Percentiles rank a stretch among this genome's conserved stretches.
These are phyloP conservation scores for Pseudochromis fuscus DNA, from an alignment of 2,797 vertebrate genomes.

Conservation along the genomic window DNA sequence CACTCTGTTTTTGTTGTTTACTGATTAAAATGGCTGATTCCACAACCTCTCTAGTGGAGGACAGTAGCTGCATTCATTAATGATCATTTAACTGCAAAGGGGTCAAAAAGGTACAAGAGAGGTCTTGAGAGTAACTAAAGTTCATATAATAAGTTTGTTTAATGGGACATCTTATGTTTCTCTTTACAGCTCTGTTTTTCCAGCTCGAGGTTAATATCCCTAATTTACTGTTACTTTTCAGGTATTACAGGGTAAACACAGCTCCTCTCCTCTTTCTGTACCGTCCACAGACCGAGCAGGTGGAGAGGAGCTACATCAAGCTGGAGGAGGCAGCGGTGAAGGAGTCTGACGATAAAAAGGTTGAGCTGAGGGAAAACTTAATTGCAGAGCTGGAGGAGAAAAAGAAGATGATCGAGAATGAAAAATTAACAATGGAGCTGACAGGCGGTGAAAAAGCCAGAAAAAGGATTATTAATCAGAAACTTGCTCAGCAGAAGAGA, in stretches of 20 bases:
- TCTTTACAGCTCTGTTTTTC: slow-evolving; percentile 93
- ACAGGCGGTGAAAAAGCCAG: slow-evolving; percentile 91
- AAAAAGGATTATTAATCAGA: slow-evolving; percentile 40
- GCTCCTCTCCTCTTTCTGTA: background rate
- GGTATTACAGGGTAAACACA: background rate
- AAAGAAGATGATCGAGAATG: slow-evolving; percentile 99
- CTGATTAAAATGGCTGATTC: background rate
- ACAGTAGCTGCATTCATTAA: background rate
- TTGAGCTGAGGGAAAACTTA: slow-evolving; percentile 97
- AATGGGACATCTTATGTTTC: background rate
- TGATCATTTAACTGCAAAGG: background rate
- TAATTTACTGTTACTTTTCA: background rate
- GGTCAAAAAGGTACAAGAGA: background rate
- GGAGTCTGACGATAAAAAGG: slow-evolving; percentile 99
- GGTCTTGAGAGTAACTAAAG: background rate
- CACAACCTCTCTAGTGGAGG: background rate
- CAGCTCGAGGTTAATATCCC: slow-evolving; percentile 91
- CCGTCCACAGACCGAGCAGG: slow-evolving; percentile 92
- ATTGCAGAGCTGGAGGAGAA: slow-evolving; percentile 98
- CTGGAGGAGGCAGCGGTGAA: slow-evolving; percentile 99
- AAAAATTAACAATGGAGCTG: slow-evolving; percentile 99
- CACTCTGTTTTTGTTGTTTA: background rate
- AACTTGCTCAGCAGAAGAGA: slow-evolving; percentile 21
- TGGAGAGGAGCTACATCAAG: slow-evolving; percentile 98
- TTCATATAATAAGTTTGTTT: background rate